phyloP scores from a whole-genome alignment of 2,888 invertebrate genomes.

The Acronicta leporina region DNA sequence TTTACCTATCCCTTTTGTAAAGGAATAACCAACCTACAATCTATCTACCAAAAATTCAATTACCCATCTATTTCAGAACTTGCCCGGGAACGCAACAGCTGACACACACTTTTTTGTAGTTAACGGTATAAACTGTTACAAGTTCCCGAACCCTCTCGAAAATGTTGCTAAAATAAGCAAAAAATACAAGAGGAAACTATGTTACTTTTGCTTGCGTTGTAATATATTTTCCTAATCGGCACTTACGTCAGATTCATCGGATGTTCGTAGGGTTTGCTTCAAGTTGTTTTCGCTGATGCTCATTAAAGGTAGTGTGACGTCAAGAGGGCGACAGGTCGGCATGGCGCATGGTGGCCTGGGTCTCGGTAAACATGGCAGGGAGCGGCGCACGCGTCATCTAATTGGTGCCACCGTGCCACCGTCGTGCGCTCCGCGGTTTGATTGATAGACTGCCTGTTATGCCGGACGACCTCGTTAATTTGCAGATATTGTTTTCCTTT shows the following conservation, averaged over 20 bases:
- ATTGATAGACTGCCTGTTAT: constrained; percentile 85
- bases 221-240: constrained; percentile 34
- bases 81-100: constrained; percentile 40
- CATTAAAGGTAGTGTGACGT: constrained; percentile 72
- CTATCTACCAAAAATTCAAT: constrained; percentile 16
- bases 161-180: constrained; percentile 19
- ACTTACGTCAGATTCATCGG: constrained; percentile 18
- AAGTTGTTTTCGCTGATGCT: constrained; percentile 63
- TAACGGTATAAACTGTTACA: constrained; percentile 23
- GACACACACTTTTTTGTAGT: constrained; percentile 32
- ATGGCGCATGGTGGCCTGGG: constrained; percentile 27
- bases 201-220: constrained; percentile 30
- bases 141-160: constrained; percentile 20
- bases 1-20: too few species aligned
- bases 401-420: constrained; percentile 58
- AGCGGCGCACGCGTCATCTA: constrained; percentile 80
- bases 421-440: constrained; percentile 62
- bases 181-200: constrained; percentile 11
- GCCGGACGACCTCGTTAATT: constrained; percentile 79
- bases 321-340: constrained; percentile 66
- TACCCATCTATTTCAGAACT: constrained; percentile 13
- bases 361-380: constrained; percentile 70
- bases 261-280: constrained; percentile 58
- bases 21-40: not conserved
- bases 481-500: constrained; percentile 69